A percentile compares a stretch with the other conserved stretches of the same genome.
These are phyloP conservation scores for Panthera leo DNA, from an alignment of 2,113 vertebrate species.

Conservation along the genomic window DNA sequence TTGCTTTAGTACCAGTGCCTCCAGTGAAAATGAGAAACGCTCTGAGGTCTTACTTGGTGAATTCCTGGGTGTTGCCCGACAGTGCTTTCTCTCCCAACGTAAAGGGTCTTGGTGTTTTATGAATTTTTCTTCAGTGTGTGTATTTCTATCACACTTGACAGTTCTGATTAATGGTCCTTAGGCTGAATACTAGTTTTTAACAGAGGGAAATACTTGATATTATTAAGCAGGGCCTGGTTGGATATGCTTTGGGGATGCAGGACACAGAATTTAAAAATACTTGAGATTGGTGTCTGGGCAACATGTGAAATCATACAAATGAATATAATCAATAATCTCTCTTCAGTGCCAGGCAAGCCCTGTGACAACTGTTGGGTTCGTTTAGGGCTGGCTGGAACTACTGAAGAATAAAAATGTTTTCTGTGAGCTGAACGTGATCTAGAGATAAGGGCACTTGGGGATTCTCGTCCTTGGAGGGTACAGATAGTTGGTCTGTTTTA, in stretches of 20 bases:
- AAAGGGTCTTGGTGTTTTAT: slow-evolving; percentile 17
- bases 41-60: background rate
- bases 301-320: slow-evolving; percentile 28
- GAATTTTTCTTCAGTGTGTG: background rate
- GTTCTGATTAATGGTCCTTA: slow-evolving; percentile 51
- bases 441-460: background rate
- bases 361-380: background rate
- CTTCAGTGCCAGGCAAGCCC: background rate
- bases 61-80: background rate
- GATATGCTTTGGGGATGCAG: slow-evolving; percentile 18
- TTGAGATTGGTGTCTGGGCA: slow-evolving; percentile 22
- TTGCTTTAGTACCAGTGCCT: background rate
- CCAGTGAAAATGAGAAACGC: background rate
- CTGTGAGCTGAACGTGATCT: background rate
- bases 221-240: slow-evolving; percentile 30
- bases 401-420: slow-evolving; percentile 31
- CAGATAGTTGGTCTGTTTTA: slow-evolving; percentile 59
- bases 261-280: slow-evolving; percentile 25
- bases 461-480: slow-evolving; percentile 29
- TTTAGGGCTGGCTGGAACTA: background rate
- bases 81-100: background rate
- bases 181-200: slow-evolving; percentile 42
- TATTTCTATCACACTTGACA: slow-evolving; percentile 24
- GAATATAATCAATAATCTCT: slow-evolving; percentile 31
- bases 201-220: slow-evolving; percentile 38